These are phyloP conservation scores for Fragum sueziense DNA, from an alignment of 2,888 invertebrate species.

Conservation along the genomic window DNA sequence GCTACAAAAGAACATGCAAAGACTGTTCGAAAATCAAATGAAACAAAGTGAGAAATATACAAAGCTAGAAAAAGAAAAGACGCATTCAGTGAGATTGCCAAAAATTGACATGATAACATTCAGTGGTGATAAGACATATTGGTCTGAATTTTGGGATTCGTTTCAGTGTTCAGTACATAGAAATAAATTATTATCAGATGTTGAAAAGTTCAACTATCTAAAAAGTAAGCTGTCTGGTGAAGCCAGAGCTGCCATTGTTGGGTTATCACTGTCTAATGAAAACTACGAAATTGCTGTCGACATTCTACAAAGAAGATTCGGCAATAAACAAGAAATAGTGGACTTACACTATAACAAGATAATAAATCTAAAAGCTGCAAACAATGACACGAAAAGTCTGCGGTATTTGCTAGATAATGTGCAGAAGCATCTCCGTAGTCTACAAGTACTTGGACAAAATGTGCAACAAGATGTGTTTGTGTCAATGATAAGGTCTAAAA, in stretches of 20 bases:
- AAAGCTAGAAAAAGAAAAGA: not conserved
- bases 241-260: constrained; percentile 30
- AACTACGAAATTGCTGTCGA: constrained; percentile 44
- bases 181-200: constrained; percentile 32
- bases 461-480: constrained; percentile 37
- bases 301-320: constrained; percentile 34
- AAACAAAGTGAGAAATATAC: constrained; percentile 3
- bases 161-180: constrained; percentile 41
- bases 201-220: constrained; percentile 49
- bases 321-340: constrained; percentile 39
- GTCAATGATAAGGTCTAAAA: constrained; percentile 22
- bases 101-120: constrained; percentile 16
- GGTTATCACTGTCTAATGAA: constrained; percentile 35
- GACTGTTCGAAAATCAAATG: not conserved
- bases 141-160: constrained; percentile 31
- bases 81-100: constrained; percentile 9
- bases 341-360: constrained; percentile 41
- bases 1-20: constrained; percentile 1
- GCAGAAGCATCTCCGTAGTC: constrained; percentile 36
- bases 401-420: constrained; percentile 19
- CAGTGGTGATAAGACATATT: constrained; percentile 18
- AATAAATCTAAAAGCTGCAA: constrained; percentile 26
- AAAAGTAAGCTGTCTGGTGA: constrained; percentile 32
- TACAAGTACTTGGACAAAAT: constrained; percentile 27
- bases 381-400: not conserved